Evolutionary conservation across 2,797 vertebrate species (phyloP).

Genomic region (Hippocampus kuda): DNA sequence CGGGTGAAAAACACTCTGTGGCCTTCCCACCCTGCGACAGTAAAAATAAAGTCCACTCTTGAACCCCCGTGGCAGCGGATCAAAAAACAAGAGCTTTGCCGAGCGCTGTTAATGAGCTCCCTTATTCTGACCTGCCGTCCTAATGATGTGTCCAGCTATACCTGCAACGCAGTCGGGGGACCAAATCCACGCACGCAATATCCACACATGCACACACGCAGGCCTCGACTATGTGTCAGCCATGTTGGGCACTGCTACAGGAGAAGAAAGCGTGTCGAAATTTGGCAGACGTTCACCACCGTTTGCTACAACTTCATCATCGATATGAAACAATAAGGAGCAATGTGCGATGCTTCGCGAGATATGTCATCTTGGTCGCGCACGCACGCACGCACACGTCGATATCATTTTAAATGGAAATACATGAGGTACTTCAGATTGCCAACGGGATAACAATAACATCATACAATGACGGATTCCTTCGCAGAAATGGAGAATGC

Average conservation of each 20-base stretch:
- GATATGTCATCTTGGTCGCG: background rate
- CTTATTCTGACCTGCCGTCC: slow-evolving; percentile 21
- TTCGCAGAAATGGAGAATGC: background rate
- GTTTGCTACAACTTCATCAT: background rate
- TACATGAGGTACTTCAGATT: background rate
- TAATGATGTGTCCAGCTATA: slow-evolving; percentile 28
- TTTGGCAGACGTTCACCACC: background rate
- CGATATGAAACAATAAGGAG: background rate
- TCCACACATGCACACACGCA: background rate
- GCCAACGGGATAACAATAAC: too few relatives aligned
- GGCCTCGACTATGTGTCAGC: background rate
- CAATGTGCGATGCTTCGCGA: background rate
- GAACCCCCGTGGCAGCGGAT: background rate
- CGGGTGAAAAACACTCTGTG: background rate
- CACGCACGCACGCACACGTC: background rate
- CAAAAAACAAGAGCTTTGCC: background rate
- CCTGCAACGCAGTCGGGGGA: slow-evolving; percentile 20
- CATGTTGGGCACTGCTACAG: background rate
- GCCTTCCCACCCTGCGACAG: slow-evolving; percentile 3
- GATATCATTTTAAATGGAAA: background rate
- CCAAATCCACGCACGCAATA: background rate
- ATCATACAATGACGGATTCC: background rate
- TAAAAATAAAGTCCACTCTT: background rate
- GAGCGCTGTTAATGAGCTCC: slow-evolving; percentile 27
- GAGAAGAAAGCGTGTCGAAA: background rate